phyloP scores from a whole-genome alignment of 2,888 invertebrate genomes.

The Drosophila ezoana region DNA sequence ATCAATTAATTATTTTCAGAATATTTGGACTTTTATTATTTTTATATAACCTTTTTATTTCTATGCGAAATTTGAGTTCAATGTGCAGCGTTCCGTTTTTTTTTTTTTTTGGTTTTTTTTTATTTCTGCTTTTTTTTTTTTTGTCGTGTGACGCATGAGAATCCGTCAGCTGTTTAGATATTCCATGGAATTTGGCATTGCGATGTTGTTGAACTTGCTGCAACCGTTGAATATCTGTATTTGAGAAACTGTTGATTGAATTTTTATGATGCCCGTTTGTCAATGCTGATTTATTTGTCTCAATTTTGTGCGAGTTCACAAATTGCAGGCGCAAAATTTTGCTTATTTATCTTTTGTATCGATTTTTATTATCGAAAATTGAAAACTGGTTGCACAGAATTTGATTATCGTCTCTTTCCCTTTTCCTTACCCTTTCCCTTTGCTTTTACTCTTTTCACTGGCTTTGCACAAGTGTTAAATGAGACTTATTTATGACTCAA shows the following conservation, averaged over 20 bases:
- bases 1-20: constrained; percentile 32
- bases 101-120: too few species aligned
- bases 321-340: constrained; percentile 18
- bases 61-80: constrained; percentile 50
- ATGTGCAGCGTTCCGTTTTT: constrained; percentile 34
- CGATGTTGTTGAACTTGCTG: constrained; percentile 60
- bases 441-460: background rate
- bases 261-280: constrained; percentile 60
- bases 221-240: constrained; percentile 22
- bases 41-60: constrained; percentile 1
- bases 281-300: constrained; percentile 67
- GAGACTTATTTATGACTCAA: background rate
- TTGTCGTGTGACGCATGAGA: constrained; percentile 45
- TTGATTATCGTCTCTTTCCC: constrained; percentile 2
- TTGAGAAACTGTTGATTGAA: constrained; percentile 29
- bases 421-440: background rate
- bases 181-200: constrained; percentile 35
- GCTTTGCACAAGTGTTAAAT: background rate
- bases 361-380: constrained; percentile 17
- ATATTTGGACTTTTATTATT: background rate
- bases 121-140: constrained; percentile 14
- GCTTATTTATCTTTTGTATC: background rate
- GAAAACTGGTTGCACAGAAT: constrained; percentile 30
- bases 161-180: constrained; percentile 63
- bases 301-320: constrained; percentile 10